Base-by-base conservation (phyloP, 2,113 vertebrate species). In the Chaetorhynchus papuensis region DNA sequence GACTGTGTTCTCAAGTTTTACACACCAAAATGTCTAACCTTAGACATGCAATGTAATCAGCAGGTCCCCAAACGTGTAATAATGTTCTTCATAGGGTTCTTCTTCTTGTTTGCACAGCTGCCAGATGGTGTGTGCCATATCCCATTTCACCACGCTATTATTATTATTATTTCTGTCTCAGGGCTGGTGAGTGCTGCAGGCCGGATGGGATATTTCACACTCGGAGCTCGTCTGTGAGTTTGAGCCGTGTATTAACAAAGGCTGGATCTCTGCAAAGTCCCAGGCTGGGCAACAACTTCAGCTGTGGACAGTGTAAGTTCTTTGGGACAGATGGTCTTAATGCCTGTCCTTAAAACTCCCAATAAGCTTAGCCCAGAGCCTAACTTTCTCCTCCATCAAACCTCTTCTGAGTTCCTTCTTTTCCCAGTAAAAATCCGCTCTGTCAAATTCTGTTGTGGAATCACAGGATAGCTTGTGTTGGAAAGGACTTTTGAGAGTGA, bases 81-180 rank as follows among this genome's bases (percentile, higher is more conserved):
- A 88, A 91, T 72, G 92, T 89, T 97, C 97, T 98, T 90, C 84
- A 76, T 95, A 89, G 91, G 50, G 90, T 90, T 96, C 93, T 96
- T 97, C 94, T 89, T 87, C 96, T 92, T 98, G 97, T 98, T 98
- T 98, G 96, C 84, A 97, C 98, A 98, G 98, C 98, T 98, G 97
- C 95, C 94, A 97, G 97, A 92, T 97, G 88, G 93, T 95, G 91
- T 93, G 69, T 76, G 92, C 70, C 90, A 93, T 97, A 96, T 98
- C 96, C 95, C 75, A 80, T 98, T 97, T 97, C 97, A 94, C 88
- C 91, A 91, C 50, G 52, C 94, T 96, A 94, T 94, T 95, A 87
- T 89, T 95, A 92, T 90, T 96, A 93, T 90, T 95, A 89, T 83
- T 97, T 96, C 94, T 97, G 53, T 96, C 97, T 97, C 88, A 95